Evolutionary conservation across 1,140 invertebrate genomes (phyloP).

Genomic region (Drosophila quadrilineata): DNA sequence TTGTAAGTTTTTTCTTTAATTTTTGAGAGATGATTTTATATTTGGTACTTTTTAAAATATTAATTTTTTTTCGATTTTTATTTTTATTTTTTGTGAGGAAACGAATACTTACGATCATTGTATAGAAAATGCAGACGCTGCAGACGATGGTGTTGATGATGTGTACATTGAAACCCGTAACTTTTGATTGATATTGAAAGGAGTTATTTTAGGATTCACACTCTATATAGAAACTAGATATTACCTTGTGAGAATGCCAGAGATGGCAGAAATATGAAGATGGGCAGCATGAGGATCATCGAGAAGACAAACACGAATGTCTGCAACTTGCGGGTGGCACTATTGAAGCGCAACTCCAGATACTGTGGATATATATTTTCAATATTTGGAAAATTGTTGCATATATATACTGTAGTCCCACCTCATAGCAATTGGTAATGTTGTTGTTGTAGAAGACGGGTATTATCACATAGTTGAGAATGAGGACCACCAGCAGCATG

Average conservation of each 20-base stretch:
- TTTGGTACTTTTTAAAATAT: too few species aligned
- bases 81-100: too few species aligned
- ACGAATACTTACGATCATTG: slow-evolving; percentile 87
- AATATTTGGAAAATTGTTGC: background rate
- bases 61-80: too few species aligned
- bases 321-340: slow-evolving; percentile 84
- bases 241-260: slow-evolving; percentile 89
- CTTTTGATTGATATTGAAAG: slow-evolving; percentile 75
- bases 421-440: slow-evolving; percentile 91
- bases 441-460: slow-evolving; percentile 91
- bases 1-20: too few species aligned
- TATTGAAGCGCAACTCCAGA: slow-evolving; percentile 86
- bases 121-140: slow-evolving; percentile 91
- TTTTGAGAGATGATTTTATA: too few species aligned
- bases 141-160: slow-evolving; percentile 87
- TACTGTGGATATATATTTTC: slow-evolving; percentile 83
- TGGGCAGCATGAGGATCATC: slow-evolving; percentile 61
- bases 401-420: slow-evolving; percentile 81
- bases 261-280: slow-evolving; percentile 84
- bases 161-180: slow-evolving; percentile 88
- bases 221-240: background rate
- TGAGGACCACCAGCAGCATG: slow-evolving; percentile 86
- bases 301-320: slow-evolving; percentile 84
- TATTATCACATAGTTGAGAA: slow-evolving; percentile 87
- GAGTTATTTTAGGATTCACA: too few species aligned